These are phyloP conservation scores for Morpho achilles DNA, from an alignment of 2,888 invertebrate species.

Conservation along the genomic window DNA sequence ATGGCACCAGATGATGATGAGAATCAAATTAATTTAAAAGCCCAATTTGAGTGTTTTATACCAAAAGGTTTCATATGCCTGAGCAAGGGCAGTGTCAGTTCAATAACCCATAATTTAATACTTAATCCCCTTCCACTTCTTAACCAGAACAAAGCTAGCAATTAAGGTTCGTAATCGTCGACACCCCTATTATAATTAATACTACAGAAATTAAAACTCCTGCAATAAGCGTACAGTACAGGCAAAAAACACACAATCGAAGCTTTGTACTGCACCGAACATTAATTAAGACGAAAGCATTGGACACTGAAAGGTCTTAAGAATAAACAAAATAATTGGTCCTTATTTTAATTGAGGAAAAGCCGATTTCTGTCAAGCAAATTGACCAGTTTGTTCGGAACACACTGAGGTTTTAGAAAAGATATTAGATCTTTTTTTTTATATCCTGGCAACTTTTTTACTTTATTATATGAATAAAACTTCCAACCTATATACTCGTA, in stretches of 20 bases:
- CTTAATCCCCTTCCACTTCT: slow-evolving; percentile 48
- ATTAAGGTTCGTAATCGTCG: slow-evolving; percentile 63
- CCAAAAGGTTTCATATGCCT: not conserved
- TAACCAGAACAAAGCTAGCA: slow-evolving; percentile 57
- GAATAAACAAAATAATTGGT: slow-evolving; percentile 34
- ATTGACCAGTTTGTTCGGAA: slow-evolving; percentile 45
- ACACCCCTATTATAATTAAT: slow-evolving; percentile 62
- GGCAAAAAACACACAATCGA: slow-evolving; percentile 63
- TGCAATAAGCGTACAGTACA: slow-evolving; percentile 51
- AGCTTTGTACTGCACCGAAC: slow-evolving; percentile 67
- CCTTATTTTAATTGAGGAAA: slow-evolving; percentile 31
- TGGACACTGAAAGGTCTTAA: slow-evolving; percentile 44
- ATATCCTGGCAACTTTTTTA: slow-evolving; percentile 27
- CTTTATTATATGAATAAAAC: too few species aligned
- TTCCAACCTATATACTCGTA: too few species aligned
- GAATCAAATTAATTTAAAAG: too few species aligned
- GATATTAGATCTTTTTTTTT: slow-evolving; percentile 40
- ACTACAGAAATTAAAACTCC: slow-evolving; percentile 66
- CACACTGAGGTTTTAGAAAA: slow-evolving; percentile 47
- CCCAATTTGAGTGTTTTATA: too few species aligned
- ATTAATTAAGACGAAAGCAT: slow-evolving; percentile 67
- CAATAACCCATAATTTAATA: slow-evolving; percentile 31
- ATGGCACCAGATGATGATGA: too few species aligned
- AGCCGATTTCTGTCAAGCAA: slow-evolving; percentile 33
- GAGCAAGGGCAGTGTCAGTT: slow-evolving; percentile 3